phyloP scores from a whole-genome alignment of 2,797 vertebrate genomes.

The Rhinogobio ventralis region DNA sequence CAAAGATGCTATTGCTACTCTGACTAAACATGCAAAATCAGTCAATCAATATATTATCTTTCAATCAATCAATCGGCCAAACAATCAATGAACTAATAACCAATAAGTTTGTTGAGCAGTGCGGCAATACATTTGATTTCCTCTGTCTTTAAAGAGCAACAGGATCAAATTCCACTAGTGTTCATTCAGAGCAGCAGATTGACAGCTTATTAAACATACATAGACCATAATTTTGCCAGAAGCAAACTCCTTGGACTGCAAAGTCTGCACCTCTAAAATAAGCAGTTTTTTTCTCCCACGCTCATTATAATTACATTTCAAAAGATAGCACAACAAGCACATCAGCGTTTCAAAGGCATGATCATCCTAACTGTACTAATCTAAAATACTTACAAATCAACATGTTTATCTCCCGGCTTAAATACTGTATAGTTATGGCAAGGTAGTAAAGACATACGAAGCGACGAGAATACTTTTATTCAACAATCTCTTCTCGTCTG shows the following conservation, averaged over 20 bases:
- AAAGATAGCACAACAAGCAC: conserved; percentile 67
- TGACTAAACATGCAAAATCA: background rate
- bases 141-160: conserved; percentile 42
- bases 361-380: conserved; percentile 69
- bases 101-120: conserved; percentile 27
- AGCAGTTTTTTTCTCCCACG: conserved; percentile 61
- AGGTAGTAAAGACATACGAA: too few species aligned
- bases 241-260: conserved; percentile 59
- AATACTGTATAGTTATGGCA: conserved; percentile 28
- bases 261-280: conserved; percentile 64
- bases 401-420: conserved; percentile 1
- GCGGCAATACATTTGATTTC: conserved; percentile 2
- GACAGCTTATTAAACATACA: conserved; percentile 69
- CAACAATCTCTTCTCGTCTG: too few species aligned
- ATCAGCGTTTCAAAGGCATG: conserved; percentile 68
- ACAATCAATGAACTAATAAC: background rate
- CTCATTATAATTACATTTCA: conserved; percentile 71
- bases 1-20: background rate
- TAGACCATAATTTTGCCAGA: conserved; percentile 58
- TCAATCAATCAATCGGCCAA: background rate
- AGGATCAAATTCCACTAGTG: conserved; percentile 42
- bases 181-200: conserved; percentile 57
- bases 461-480: too few species aligned
- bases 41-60: background rate
- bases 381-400: conserved; percentile 20